phyloP scores from a whole-genome alignment of 2,888 invertebrate genomes.

The Drymonia ruficornis region DNA sequence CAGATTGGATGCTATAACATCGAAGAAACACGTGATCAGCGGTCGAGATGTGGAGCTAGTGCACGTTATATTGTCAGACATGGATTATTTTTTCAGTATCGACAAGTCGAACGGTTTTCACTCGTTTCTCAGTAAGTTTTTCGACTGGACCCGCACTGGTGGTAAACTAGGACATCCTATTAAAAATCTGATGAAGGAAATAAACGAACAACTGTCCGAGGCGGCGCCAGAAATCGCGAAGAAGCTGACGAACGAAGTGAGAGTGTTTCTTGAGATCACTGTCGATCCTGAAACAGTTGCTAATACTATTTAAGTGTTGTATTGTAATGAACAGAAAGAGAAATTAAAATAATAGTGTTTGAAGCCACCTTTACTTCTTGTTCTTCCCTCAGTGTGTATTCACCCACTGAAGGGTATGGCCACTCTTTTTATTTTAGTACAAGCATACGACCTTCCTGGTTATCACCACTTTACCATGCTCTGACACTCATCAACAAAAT shows the following conservation, averaged over 20 bases:
- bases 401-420: too few relatives aligned
- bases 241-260: slow-evolving; percentile 59
- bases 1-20: slow-evolving; percentile 40
- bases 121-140: slow-evolving; percentile 47
- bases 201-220: slow-evolving; percentile 37
- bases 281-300: slow-evolving; percentile 46
- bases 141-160: slow-evolving; percentile 44
- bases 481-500: too few relatives aligned
- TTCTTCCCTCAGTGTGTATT: too few relatives aligned
- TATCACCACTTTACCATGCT: too few relatives aligned
- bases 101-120: slow-evolving; percentile 51
- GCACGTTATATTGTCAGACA: slow-evolving; percentile 62
- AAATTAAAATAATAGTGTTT: not conserved
- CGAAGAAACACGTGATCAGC: slow-evolving; percentile 25
- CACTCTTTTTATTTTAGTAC: too few relatives aligned
- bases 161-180: slow-evolving; percentile 38
- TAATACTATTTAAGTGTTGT: not conserved
- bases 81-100: slow-evolving; percentile 61
- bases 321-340: not conserved
- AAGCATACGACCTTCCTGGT: too few relatives aligned
- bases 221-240: slow-evolving; percentile 43
- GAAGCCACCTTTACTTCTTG: too few relatives aligned
- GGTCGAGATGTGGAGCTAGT: slow-evolving; percentile 56
- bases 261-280: slow-evolving; percentile 62
- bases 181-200: slow-evolving; percentile 41